phyloP scores from a whole-genome alignment of 2,888 invertebrate species.

The Torymus auratus region DNA sequence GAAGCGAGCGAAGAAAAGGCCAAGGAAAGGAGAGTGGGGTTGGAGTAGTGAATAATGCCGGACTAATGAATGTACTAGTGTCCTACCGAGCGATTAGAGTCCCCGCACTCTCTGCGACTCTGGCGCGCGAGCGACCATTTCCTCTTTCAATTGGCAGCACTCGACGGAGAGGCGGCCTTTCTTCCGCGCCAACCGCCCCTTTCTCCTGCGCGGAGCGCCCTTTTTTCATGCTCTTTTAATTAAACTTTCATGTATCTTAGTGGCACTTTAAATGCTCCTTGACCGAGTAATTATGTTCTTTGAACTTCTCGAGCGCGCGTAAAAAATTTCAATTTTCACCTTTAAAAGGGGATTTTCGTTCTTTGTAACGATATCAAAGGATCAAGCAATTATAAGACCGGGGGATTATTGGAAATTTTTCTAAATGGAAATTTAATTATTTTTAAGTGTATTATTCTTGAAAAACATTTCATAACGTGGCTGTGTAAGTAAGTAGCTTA shows the following conservation, averaged over 20 bases:
- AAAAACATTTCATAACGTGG: no score
- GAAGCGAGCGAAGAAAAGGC: no score
- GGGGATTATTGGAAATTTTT: no score
- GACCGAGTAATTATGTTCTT: constrained; percentile 39
- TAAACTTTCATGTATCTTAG: constrained; percentile 47
- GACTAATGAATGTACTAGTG: constrained; percentile 56
- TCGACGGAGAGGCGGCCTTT: constrained; percentile 17
- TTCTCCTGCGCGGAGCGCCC: background rate
- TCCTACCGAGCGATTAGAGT: constrained; percentile 56
- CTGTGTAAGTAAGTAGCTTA: no score
- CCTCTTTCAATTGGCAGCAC: constrained; percentile 37
- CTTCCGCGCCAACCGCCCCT: background rate
- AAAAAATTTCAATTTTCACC: constrained; percentile 9
- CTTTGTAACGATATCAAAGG: no score
- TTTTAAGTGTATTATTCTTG: no score
- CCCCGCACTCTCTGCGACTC: constrained; percentile 31
- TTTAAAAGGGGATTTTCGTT: background rate
- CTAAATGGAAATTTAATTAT: no score
- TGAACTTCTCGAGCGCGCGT: constrained; percentile 16
- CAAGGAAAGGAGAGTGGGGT: background rate
- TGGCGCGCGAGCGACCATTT: constrained; percentile 12
- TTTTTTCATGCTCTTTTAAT: constrained; percentile 48
- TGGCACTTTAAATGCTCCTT: constrained; percentile 28
- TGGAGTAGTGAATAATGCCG: constrained; percentile 37
- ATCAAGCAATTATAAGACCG: no score